These are phyloP conservation scores for Isoperla grammatica DNA, from an alignment of 2,888 invertebrate species.

Conservation along the genomic window DNA sequence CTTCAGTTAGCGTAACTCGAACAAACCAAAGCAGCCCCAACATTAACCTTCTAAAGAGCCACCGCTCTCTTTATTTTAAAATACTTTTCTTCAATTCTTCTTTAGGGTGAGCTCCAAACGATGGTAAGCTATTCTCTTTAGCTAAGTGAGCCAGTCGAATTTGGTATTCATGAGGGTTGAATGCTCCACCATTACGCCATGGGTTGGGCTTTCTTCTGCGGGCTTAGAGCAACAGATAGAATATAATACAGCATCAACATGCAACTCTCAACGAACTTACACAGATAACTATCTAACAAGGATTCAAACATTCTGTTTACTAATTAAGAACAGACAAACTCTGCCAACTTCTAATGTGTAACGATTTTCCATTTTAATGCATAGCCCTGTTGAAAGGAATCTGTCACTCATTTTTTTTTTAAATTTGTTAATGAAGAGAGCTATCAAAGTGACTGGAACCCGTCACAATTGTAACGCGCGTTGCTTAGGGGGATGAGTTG, in stretches of 20 bases:
- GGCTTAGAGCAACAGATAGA: conserved; percentile 7
- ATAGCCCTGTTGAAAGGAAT: neutral
- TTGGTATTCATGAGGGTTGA: conserved; percentile 22
- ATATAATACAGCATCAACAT: too few species aligned
- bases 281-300: neutral
- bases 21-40: too few species aligned
- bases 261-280: neutral
- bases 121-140: conserved; percentile 13
- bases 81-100: too few species aligned
- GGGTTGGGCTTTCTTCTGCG: neutral
- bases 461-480: neutral
- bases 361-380: neutral
- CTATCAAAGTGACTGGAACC: neutral
- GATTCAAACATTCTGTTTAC: neutral
- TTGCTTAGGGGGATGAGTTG: neutral
- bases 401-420: conserved; percentile 3
- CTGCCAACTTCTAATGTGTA: neutral
- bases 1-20: too few species aligned
- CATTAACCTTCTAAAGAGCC: too few species aligned
- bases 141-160: conserved; percentile 14
- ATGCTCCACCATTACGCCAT: conserved; percentile 12
- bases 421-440: conserved; percentile 12
- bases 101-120: neutral
- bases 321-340: conserved; percentile 7
- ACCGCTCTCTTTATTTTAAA: too few species aligned